Conservation (phyloP, 2,113 vertebrate genomes). For the Chelonoidis abingdonii region DNA sequence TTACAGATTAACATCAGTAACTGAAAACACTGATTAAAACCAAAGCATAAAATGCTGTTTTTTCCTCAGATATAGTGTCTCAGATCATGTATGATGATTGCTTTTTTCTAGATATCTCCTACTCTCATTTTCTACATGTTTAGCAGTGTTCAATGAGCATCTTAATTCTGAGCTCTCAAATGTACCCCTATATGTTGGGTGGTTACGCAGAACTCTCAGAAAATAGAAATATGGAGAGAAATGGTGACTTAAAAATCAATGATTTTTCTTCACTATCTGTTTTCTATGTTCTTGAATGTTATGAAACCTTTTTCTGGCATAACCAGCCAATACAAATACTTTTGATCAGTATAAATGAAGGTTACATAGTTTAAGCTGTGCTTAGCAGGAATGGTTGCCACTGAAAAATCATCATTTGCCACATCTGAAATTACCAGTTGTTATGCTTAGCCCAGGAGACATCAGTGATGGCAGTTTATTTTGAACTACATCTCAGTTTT, state of each 20-base stretch:
- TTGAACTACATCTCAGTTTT: neutral
- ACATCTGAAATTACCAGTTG: neutral
- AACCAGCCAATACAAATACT: neutral
- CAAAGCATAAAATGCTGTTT: neutral
- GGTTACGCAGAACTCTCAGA: neutral
- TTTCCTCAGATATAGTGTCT: neutral
- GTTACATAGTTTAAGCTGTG: neutral
- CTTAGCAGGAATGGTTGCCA: neutral
- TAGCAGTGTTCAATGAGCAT: neutral
- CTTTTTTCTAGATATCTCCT: neutral
- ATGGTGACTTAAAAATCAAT: neutral
- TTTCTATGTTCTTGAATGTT: neutral
- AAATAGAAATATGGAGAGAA: neutral
- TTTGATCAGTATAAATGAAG: neutral
- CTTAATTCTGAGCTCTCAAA: neutral
- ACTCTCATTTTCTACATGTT: neutral
- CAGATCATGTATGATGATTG: neutral
- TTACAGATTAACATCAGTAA: neutral
- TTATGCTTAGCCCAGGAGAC: neutral
- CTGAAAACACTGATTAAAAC: neutral
- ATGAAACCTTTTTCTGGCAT: neutral
- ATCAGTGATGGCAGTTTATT: neutral
- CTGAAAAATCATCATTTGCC: neutral
- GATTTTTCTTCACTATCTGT: neutral
- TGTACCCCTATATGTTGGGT: neutral